Evolutionary conservation across 2,797 vertebrate species (phyloP).

Genomic region (Gobio occitaniae): DNA sequence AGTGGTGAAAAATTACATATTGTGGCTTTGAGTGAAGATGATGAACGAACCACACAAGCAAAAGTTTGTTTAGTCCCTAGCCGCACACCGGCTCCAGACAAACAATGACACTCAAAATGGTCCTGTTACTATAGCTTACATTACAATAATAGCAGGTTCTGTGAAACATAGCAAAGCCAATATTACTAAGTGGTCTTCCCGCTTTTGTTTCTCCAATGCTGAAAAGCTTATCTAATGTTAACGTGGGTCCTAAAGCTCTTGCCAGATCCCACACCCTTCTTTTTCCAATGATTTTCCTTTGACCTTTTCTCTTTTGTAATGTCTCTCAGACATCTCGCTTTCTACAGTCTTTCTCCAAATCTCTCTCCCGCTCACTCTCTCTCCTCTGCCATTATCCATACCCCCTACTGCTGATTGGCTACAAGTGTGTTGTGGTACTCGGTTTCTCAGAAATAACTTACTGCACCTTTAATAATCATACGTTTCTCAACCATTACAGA

Average conservation of each 20-base stretch:
- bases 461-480: not conserved
- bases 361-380: not conserved
- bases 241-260: not conserved
- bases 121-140: too few species aligned
- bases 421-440: not conserved
- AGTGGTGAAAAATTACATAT: too few species aligned
- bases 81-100: too few species aligned
- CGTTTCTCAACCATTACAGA: conserved; percentile 34
- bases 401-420: not conserved
- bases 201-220: not conserved
- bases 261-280: too few species aligned
- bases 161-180: too few species aligned
- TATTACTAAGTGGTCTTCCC: too few species aligned
- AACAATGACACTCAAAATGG: too few species aligned
- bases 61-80: too few species aligned
- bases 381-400: not conserved
- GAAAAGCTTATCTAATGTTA: not conserved
- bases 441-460: not conserved
- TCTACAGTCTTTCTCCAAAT: not conserved
- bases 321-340: not conserved
- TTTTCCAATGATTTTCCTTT: not conserved
- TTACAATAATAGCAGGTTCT: too few species aligned
- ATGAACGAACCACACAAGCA: too few species aligned
- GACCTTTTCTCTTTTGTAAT: not conserved
- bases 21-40: too few species aligned